Evolutionary conservation across 2,888 invertebrate species (phyloP), one percentile per base, ranked within the genome.

Genomic region (Panorpa germanica): DNA sequence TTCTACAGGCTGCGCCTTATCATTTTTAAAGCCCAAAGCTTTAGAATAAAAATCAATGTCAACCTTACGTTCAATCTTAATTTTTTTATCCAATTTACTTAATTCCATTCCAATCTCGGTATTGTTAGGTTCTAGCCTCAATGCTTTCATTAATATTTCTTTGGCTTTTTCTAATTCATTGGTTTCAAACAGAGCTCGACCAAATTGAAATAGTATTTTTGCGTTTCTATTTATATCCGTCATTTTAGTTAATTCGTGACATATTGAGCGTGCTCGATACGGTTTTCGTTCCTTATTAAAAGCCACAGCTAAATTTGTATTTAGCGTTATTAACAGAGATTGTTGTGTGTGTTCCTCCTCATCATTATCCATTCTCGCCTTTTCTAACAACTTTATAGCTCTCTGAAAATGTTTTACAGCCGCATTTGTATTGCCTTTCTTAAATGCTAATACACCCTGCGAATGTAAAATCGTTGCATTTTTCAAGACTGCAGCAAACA

Each of bases 271-370:
- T 17, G 70, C 69, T 40, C 63, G 63, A 5, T 62, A 52, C 0
- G 75, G 72, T 35, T 64, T 56, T 18, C 66, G 61, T 2, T 62
- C 43, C 44, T 66, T 68, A 35, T 74, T 71, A 38, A 70, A 70
- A 43, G 75, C 73, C 21, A 81, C 53, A 6, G 74, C 70, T 25
- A 81, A 53, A 55, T 86, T 86, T 4, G 64, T 61, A 40, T 74
- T 74, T 1, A 82, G 48, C 38, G 68, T 74, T 8, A 68, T 52
- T 2, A 83, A 52, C 35, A 73, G 48, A 27, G 61, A 58, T 33
- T 69, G 65, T 43, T 73, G 69, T 1, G 48, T 39, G 43, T 76
- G 67, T 22, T 73, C 66, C 8, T 60, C 58, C 2, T 59, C 51
- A 16, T 72, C 70, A 48, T 73, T 59, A 18, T 65, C 61, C 11